phyloP scores from a whole-genome alignment of 53 echinoderm and acorn worm species.

The Zoroaster sp. region DNA sequence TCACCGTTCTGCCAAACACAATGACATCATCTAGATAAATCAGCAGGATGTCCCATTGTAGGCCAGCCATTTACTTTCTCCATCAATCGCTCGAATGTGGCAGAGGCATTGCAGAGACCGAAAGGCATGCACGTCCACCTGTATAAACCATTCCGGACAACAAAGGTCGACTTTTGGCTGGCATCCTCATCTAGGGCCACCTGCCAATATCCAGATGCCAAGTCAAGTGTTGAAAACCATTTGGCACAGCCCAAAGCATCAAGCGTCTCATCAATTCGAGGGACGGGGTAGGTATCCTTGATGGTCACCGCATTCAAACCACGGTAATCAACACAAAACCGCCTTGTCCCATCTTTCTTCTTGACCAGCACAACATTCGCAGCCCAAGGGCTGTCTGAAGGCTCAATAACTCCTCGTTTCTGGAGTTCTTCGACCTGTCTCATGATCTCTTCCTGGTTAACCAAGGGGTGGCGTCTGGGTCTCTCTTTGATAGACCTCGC shows the following conservation, averaged over 20 bases:
- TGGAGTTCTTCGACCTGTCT: slow-evolving; percentile 28
- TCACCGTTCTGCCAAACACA: slow-evolving; percentile 2
- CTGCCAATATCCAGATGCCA: too few species aligned
- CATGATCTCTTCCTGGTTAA: slow-evolving; percentile 33
- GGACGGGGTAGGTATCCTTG: slow-evolving; percentile 65
- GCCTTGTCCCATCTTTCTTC: slow-evolving; percentile 61
- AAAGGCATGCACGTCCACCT: slow-evolving; percentile 50
- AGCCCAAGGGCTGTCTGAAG: slow-evolving; percentile 61
- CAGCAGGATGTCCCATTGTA: slow-evolving; percentile 48
- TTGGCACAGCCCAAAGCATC: slow-evolving; percentile 38
- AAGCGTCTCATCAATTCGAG: too few species aligned
- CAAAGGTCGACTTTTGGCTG: too few species aligned
- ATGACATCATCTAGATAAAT: slow-evolving; percentile 48
- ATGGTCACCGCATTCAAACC: slow-evolving; percentile 53
- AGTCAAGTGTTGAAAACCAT: slow-evolving; percentile 66
- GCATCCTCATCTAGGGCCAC: too few species aligned
- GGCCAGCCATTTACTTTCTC: slow-evolving; percentile 41
- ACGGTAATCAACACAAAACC: too few species aligned
- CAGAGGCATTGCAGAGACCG: slow-evolving; percentile 49
- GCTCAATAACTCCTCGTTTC: slow-evolving; percentile 44
- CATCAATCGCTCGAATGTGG: slow-evolving; percentile 44
- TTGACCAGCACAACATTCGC: slow-evolving; percentile 59
- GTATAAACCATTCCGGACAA: slow-evolving; percentile 49
- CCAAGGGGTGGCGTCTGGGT: slow-evolving; percentile 24
- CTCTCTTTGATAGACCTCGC: slow-evolving; percentile 29